Percentiles rank a stretch among this genome's conserved stretches.
phyloP scores from a whole-genome alignment of 2,797 vertebrate genomes.

The Molothrus ater region DNA sequence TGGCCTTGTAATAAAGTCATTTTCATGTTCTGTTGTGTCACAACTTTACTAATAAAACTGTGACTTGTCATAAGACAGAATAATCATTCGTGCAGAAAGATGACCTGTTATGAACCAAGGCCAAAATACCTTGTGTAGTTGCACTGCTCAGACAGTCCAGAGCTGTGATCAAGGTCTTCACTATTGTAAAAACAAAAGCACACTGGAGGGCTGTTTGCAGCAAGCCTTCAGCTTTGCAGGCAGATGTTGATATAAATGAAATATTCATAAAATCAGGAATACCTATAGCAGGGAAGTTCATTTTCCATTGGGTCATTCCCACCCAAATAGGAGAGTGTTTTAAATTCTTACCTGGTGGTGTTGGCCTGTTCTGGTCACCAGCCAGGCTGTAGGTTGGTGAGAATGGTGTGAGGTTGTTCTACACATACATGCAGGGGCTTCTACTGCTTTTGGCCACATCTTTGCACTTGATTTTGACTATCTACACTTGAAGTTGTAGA shows the following conservation, averaged over 20 bases:
- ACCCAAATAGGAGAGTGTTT: background rate
- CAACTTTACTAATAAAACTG: background rate
- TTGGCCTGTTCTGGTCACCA: background rate
- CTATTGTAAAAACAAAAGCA: background rate
- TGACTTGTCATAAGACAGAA: background rate
- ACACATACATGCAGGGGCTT: fast-evolving
- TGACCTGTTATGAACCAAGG: background rate
- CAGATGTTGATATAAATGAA: background rate
- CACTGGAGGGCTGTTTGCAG: background rate
- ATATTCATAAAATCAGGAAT: background rate
- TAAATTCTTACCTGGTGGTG: background rate
- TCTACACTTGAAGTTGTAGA: background rate
- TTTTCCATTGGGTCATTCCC: background rate
- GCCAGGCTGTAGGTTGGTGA: background rate
- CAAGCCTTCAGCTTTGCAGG: background rate
- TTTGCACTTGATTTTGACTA: background rate
- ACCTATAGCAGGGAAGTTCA: background rate
- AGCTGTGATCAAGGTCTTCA: background rate
- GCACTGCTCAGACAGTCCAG: background rate
- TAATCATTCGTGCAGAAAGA: background rate
- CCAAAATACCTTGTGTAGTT: background rate
- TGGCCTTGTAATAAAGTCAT: background rate
- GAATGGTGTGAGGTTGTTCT: background rate
- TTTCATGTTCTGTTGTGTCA: background rate
- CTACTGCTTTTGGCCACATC: background rate